Evolutionary conservation across 2,888 invertebrate species (phyloP).

Genomic region (Cecidostiba fungosa): DNA sequence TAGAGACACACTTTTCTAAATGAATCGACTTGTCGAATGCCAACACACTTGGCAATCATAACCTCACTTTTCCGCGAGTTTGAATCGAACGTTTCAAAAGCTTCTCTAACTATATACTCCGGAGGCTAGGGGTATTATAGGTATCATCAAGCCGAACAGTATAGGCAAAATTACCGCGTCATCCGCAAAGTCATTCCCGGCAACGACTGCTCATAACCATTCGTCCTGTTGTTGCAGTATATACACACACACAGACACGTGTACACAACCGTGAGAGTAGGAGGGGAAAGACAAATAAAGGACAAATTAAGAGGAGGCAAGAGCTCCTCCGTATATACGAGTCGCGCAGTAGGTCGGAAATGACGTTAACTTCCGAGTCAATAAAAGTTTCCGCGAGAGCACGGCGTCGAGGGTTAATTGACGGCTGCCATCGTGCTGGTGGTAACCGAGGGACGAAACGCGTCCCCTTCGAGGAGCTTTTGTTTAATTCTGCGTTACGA

Average conservation of each 20-base stretch:
- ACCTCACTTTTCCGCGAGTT: background rate
- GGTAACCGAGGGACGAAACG: background rate
- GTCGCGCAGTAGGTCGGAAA: conserved; percentile 30
- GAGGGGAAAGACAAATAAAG: conserved; percentile 33
- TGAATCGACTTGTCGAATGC: background rate
- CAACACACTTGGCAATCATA: background rate
- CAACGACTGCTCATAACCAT: background rate
- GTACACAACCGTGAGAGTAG: background rate
- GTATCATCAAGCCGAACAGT: background rate
- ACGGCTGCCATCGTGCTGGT: background rate
- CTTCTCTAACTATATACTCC: too few species aligned
- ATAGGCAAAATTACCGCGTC: background rate
- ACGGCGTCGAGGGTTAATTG: conserved; percentile 41
- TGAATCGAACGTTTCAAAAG: background rate
- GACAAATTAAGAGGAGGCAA: conserved; percentile 38
- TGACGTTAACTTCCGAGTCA: conserved; percentile 55
- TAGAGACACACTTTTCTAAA: background rate
- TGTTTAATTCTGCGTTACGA: conserved; percentile 45
- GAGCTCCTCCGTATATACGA: background rate
- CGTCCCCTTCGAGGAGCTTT: conserved; percentile 19
- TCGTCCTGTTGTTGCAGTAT: background rate
- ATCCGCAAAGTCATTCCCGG: background rate
- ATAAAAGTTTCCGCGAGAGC: conserved; percentile 51
- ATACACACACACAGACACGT: background rate
- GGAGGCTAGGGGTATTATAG: background rate